phyloP scores from a whole-genome alignment of 2,888 invertebrate genomes.

The Apotomis betuletana region DNA sequence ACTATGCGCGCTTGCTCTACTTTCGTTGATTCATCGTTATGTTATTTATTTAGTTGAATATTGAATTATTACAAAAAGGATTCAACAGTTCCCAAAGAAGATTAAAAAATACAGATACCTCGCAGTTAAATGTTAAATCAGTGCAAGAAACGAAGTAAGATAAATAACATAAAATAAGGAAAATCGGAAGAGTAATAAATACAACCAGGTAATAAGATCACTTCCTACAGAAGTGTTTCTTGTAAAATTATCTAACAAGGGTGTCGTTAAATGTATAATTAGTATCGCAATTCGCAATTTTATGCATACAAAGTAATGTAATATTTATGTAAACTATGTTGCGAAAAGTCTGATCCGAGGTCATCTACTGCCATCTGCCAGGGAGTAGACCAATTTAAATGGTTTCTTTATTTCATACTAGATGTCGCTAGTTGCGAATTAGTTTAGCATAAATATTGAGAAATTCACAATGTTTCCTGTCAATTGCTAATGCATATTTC shows the following conservation, averaged over 20 bases:
- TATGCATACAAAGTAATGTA: slow-evolving; percentile 1
- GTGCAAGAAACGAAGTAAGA: too few relatives aligned
- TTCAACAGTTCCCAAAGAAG: too few relatives aligned
- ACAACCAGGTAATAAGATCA: neutral
- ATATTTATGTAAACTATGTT: slow-evolving; percentile 17
- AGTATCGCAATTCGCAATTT: neutral
- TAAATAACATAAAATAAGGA: neutral
- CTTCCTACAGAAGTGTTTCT: neutral
- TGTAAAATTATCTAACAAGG: slow-evolving; percentile 10
- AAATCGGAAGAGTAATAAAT: neutral
- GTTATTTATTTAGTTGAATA: too few relatives aligned
- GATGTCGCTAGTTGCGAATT: slow-evolving; percentile 8
- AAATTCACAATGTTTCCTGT: too few relatives aligned
- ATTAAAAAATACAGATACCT: too few relatives aligned
- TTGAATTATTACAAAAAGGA: too few relatives aligned
- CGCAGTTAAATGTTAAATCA: too few relatives aligned
- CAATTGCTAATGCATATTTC: too few relatives aligned
- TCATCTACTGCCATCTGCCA: slow-evolving; percentile 7
- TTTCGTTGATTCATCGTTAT: too few relatives aligned
- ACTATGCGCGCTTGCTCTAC: too few relatives aligned
- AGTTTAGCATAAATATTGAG: too few relatives aligned
- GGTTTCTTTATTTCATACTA: neutral
- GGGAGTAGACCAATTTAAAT: neutral
- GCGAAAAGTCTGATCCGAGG: neutral
- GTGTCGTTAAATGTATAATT: neutral